phyloP scores from a whole-genome alignment of 2,888 invertebrate genomes.

The Blastobasis adustella region DNA sequence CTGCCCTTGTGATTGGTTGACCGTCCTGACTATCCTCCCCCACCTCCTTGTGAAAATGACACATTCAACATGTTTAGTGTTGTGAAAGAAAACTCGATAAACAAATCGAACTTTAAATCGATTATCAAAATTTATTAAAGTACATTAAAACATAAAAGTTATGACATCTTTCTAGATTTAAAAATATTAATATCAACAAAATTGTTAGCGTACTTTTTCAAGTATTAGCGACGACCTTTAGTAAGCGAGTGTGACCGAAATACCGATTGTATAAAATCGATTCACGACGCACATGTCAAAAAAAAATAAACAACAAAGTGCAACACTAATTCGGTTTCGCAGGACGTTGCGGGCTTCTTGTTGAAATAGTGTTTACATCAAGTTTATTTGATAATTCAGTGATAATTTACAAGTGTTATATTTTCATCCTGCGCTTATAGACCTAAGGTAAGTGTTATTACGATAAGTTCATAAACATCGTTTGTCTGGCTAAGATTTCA shows the following conservation, averaged over 20 bases:
- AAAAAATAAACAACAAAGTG: constrained; percentile 13
- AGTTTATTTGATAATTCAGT: constrained; percentile 56
- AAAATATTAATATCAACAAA: no score
- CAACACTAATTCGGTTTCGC: constrained; percentile 41
- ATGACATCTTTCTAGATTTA: no score
- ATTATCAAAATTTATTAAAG: neutral
- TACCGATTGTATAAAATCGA: constrained; percentile 6
- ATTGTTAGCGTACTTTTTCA: no score
- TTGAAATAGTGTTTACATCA: constrained; percentile 54
- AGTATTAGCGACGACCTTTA: no score
- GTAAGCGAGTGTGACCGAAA: no score
- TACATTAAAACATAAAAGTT: neutral
- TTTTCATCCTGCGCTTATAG: constrained; percentile 29
- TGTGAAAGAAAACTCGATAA: constrained; percentile 17
- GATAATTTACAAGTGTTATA: constrained; percentile 63
- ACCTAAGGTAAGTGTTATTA: constrained; percentile 36
- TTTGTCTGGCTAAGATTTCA: neutral
- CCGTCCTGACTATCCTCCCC: constrained; percentile 26
- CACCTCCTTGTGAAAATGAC: constrained; percentile 39
- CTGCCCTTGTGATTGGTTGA: constrained; percentile 48
- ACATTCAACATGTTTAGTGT: constrained; percentile 57
- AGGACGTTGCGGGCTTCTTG: constrained; percentile 23
- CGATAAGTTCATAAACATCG: neutral
- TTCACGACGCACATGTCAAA: constrained; percentile 3
- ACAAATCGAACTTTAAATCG: constrained; percentile 7